These are phyloP conservation scores for Bimastos eiseni DNA, from an alignment of 2,888 invertebrate genomes.

Conservation along the genomic window DNA sequence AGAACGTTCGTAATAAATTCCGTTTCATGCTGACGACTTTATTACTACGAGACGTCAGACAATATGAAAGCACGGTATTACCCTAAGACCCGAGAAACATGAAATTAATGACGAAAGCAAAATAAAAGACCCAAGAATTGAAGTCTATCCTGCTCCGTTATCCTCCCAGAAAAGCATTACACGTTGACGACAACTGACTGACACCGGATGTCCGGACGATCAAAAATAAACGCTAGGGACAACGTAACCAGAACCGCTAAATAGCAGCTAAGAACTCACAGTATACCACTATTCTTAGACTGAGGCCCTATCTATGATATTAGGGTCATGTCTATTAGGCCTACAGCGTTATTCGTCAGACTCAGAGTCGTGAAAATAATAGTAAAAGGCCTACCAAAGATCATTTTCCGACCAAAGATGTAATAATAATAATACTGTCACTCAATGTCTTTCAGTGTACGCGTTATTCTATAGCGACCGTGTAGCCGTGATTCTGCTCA, in stretches of 20 bases:
- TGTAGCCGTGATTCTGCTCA: too few relatives aligned
- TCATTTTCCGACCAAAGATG: too few relatives aligned
- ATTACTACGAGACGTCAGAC: not conserved
- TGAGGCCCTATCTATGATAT: too few relatives aligned
- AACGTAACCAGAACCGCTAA: not conserved
- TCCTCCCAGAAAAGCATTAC: not conserved
- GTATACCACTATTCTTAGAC: not conserved
- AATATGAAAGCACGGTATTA: not conserved
- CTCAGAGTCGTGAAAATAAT: too few relatives aligned
- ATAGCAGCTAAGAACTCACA: not conserved
- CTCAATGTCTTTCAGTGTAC: too few relatives aligned
- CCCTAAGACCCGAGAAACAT: not conserved
- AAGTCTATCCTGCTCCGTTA: not conserved
- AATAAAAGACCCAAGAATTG: not conserved
- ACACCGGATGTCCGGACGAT: constrained; percentile 13
- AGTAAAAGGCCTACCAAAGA: too few relatives aligned
- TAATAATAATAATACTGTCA: too few relatives aligned
- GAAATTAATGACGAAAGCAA: not conserved
- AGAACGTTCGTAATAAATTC: not conserved
- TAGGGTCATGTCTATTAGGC: too few relatives aligned
- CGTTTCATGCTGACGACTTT: constrained; percentile 3
- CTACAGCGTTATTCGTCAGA: too few relatives aligned
- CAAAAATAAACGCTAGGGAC: not conserved
- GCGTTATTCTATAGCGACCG: too few relatives aligned
- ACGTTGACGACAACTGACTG: constrained; percentile 13